Evolutionary conservation across 92 coral and sea anemone genomes (phyloP), one percentile per base, ranked within the genome.

Genomic region (Umimayanthus kanabou): DNA sequence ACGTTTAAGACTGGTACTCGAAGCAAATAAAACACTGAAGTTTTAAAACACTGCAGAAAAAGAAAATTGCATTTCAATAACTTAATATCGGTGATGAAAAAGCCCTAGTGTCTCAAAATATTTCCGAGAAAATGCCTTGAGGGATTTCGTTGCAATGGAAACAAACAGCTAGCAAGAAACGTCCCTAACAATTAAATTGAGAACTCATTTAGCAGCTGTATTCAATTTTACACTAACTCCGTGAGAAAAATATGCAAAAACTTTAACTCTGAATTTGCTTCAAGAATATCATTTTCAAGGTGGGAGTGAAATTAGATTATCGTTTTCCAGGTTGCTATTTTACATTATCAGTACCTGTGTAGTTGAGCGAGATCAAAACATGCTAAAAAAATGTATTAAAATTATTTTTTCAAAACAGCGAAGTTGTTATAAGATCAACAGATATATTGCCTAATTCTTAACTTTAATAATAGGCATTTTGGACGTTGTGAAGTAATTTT

Each of bases 121-220:
- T 33, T 29, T 77, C 69, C 26, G 69, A 61, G 26, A 61, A 25
- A 39, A 75, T 40, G 53, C 45, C 39, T 73, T 25, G 79, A 58
- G 2, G 29, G 49, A 37, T 33, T 30, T 61, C 76, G 85, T 65
- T 64, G 73, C 55, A 81, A 81, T 81, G 85, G 85, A 61, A 81
- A 81, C 85, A 26, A 65, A n/a, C 15, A n/a, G 25, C 40, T 39
- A 23, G 50, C 45, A 69, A 81, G 73, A 81, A 81, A 65, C 28
- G 71, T 28, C 22, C 57, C 15, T 47, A 53, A 80, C 28, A 33
- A 18, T 16, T 39, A 37, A 39, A 57, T 30, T 57, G 37, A 80
- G 22, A 80, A 58, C 29, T 15, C 84, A 14, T 80, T 50, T 80
- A 80, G 84, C 72, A 53, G 43, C 70, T 47, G 70, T 23, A 20